Evolutionary conservation across 2,797 vertebrate genomes (phyloP), one percentile per base, ranked within the genome.

Genomic region (Cephalopachus bancanus): DNA sequence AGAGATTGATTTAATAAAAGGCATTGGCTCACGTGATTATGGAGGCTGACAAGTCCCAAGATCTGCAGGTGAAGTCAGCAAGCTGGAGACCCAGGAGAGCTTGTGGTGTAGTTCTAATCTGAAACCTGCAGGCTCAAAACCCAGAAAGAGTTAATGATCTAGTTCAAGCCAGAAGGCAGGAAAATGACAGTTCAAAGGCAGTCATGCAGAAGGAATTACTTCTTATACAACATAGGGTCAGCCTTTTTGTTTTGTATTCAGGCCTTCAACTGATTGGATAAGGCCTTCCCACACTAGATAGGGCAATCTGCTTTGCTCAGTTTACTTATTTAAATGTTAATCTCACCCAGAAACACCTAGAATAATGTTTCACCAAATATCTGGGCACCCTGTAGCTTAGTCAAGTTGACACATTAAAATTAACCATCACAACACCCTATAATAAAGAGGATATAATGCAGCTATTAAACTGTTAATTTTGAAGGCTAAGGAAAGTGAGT

Each of bases 311-410:
- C 74, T 69, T 33, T 62, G 74, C 5, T 75, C 33, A 10, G 12
- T 75, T 10, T 67, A 71, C 67, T 62, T 10, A 17, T 28, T 59
- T 30, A 84, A 67, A 55, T n/a, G 20, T 28, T 79, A 67, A 60
- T 84, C 12, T 10, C 65, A 28, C 67, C 37, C 53, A 74, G 30
- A 71, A 85, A 89, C 20, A 69, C 28, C 72, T 15, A 55, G 67
- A 60, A n/a, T 85, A 67, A 85, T 65, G 6, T 96, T 81, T 90
- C 51, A 96, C 9, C 75, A 86, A 93, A 55, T 91, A 75, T 67
- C 81, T 69, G 65, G 84, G 26, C 22, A 85, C 4, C 4, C 72
- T 30, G 37, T n/a, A n/a, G 65, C n/a, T 53, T 15, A 17, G 3
- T 92, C 16, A 89, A 49, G 24, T 44, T 89, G 85, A 95, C 53